A percentile compares a stretch with the other conserved stretches of the same genome.
These are phyloP conservation scores for Etheostoma nigrum DNA, from an alignment of 2,797 vertebrate genomes.

Conservation along the genomic window DNA sequence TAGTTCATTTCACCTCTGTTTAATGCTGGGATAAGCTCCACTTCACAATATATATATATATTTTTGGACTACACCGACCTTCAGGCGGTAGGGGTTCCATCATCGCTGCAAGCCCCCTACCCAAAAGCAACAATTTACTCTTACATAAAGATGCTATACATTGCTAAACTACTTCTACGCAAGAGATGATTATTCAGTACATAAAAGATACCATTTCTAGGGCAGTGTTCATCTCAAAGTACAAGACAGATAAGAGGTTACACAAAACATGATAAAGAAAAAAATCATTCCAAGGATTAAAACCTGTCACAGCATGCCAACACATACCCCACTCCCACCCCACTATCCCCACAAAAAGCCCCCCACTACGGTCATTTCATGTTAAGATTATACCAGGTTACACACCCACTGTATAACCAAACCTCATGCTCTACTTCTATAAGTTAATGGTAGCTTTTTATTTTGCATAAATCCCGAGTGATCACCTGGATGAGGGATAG, in stretches of 20 bases:
- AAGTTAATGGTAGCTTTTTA: slow-evolving; percentile 49
- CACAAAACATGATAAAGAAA: slow-evolving; percentile 85
- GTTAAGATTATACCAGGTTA: slow-evolving; percentile 69
- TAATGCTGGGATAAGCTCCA: slow-evolving; percentile 58
- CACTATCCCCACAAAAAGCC: slow-evolving; percentile 52
- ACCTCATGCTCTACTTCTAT: slow-evolving; percentile 79
- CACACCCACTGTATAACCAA: slow-evolving; percentile 90
- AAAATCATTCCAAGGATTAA: slow-evolving; percentile 79
- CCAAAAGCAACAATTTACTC: slow-evolving; percentile 89
- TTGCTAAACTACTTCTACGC: slow-evolving; percentile 84
- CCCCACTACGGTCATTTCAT: slow-evolving; percentile 60
- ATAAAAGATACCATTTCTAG: slow-evolving; percentile 81
- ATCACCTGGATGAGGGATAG: slow-evolving; percentile 53
- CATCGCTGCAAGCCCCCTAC: slow-evolving; percentile 65
- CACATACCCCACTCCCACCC: slow-evolving; percentile 62
- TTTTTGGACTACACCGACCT: slow-evolving; percentile 54
- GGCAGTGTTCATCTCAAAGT: slow-evolving; percentile 88
- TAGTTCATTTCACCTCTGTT: slow-evolving; percentile 61
- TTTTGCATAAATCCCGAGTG: slow-evolving; percentile 50
- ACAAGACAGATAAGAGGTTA: slow-evolving; percentile 80
- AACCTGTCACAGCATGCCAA: slow-evolving; percentile 83
- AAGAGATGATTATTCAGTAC: slow-evolving; percentile 84
- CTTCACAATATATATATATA: slow-evolving; percentile 40
- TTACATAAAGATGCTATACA: slow-evolving; percentile 90
- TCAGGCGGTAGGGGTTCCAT: slow-evolving; percentile 72